Percentiles rank a stretch among this genome's conserved stretches.
phyloP scores from a whole-genome alignment of 1,140 invertebrate genomes.

The Monomorium pharaonis region DNA sequence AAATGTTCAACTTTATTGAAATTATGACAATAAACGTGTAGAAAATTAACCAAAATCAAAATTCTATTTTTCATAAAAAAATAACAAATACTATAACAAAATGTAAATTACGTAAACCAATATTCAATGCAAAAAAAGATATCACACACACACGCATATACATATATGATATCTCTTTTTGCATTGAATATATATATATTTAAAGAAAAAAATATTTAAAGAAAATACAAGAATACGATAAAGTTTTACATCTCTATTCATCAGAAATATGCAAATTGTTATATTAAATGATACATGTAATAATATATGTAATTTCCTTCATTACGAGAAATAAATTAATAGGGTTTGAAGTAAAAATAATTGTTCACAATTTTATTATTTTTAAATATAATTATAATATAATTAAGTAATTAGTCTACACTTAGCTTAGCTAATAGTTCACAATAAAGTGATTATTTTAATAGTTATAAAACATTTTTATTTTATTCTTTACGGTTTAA shows the following conservation, averaged over 20 bases:
- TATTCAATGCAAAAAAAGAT: too few species aligned
- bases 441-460: not conserved
- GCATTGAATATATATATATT: too few species aligned
- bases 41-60: not conserved
- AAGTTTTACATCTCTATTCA: not conserved
- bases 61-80: not conserved
- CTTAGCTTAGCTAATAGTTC: not conserved
- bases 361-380: not conserved
- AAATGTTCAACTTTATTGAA: not conserved
- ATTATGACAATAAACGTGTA: not conserved
- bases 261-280: not conserved
- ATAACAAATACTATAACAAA: not conserved
- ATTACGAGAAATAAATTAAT: not conserved
- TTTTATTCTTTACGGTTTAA: not conserved
- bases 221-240: not conserved
- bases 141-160: too few species aligned
- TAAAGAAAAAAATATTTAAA: not conserved
- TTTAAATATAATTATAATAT: too few species aligned
- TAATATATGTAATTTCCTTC: not conserved
- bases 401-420: not conserved
- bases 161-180: too few species aligned
- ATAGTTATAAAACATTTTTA: not conserved
- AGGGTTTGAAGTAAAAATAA: not conserved
- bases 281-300: not conserved
- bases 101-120: not conserved